Evolutionary conservation across 23 tunicate species (phyloP).

Genomic region (Ascidia mentula): DNA sequence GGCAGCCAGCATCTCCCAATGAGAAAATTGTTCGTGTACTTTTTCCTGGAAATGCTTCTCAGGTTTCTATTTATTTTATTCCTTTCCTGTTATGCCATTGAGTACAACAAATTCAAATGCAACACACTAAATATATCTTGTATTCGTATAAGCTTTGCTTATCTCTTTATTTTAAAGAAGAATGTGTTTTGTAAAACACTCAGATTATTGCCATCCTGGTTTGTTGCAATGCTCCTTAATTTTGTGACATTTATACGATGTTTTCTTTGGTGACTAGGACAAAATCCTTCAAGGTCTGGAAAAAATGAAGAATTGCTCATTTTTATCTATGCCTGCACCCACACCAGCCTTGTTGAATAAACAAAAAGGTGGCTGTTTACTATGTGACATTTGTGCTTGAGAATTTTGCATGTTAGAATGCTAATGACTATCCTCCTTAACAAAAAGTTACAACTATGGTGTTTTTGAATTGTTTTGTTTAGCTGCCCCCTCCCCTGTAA

Average conservation of each 20-base stretch:
- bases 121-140: too few species aligned
- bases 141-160: too few species aligned
- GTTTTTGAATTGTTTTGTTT: not conserved
- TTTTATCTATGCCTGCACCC: slow-evolving; percentile 40
- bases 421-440: too few species aligned
- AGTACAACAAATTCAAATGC: too few species aligned
- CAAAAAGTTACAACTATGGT: not conserved
- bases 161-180: too few species aligned
- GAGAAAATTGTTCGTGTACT: slow-evolving; percentile 70
- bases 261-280: slow-evolving; percentile 22
- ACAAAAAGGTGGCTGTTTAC: slow-evolving; percentile 26
- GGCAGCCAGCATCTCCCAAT: slow-evolving; percentile 53
- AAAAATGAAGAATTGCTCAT: slow-evolving; percentile 34
- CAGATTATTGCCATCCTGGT: too few species aligned
- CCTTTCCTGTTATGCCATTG: too few species aligned
- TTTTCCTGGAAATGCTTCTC: slow-evolving; percentile 77
- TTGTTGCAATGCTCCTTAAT: too few species aligned
- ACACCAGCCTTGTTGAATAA: slow-evolving; percentile 18
- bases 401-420: not conserved
- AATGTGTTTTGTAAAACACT: too few species aligned
- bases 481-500: not conserved
- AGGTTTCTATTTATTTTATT: too few species aligned
- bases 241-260: too few species aligned
- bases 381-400: not conserved
- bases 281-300: slow-evolving; percentile 74